phyloP scores from a whole-genome alignment of 37 sponge, comb jelly and placozoan genomes.

The Haliclona indistincta region DNA sequence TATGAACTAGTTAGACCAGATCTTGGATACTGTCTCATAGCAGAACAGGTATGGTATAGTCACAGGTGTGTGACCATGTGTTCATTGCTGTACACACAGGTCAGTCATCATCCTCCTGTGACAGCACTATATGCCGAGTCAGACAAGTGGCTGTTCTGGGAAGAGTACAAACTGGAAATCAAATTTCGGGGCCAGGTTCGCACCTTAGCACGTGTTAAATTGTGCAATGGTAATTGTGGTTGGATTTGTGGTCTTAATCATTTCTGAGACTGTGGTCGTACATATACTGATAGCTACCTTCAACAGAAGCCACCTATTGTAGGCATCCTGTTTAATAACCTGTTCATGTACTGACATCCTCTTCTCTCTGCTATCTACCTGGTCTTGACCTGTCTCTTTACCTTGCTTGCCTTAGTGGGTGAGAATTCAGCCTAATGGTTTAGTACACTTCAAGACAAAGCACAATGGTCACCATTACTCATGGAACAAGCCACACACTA shows the following conservation, averaged over 20 bases:
- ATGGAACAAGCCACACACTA: slow-evolving; percentile 89
- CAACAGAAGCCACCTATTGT: neutral
- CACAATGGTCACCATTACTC: slow-evolving; percentile 76
- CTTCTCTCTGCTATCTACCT: neutral
- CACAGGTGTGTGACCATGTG: neutral
- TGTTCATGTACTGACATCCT: neutral
- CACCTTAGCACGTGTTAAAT: neutral
- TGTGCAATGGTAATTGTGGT: slow-evolving; percentile 6
- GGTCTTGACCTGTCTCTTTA: neutral
- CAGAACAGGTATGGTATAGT: slow-evolving; percentile 64
- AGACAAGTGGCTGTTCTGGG: slow-evolving; percentile 91
- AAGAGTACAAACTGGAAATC: slow-evolving; percentile 89
- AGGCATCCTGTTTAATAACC: neutral
- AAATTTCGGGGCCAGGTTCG: slow-evolving; percentile 88
- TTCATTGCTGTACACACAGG: slow-evolving; percentile 26
- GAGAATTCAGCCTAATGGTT: slow-evolving; percentile 76
- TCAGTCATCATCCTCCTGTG: slow-evolving; percentile 95
- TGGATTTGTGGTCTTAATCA: neutral
- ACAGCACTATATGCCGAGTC: slow-evolving; percentile 83
- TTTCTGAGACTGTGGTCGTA: too few species aligned
- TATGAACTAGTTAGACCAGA: slow-evolving; percentile 77
- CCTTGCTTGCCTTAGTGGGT: slow-evolving; percentile 47
- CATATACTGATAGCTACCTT: too few species aligned
- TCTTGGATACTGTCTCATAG: slow-evolving; percentile 48
- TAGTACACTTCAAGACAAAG: slow-evolving; percentile 78